These are phyloP conservation scores for Brachionus sp. DNA, from an alignment of 1,140 invertebrate species.

Conservation along the genomic window DNA sequence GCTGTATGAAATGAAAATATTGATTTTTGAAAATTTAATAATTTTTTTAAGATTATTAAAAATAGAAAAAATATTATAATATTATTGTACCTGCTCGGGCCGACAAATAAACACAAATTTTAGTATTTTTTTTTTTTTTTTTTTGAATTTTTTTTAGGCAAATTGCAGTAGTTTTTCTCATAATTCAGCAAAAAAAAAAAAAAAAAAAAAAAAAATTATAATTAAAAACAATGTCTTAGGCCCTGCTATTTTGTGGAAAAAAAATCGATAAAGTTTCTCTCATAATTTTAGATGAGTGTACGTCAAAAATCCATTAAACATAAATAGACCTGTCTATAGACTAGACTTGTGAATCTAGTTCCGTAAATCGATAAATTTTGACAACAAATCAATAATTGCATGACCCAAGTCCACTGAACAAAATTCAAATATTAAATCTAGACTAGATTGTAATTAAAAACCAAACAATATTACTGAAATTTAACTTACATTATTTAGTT, in stretches of 20 bases:
- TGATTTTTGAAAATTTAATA: not conserved
- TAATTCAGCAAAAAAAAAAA: not conserved
- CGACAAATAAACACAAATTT: not conserved
- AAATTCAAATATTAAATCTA: not conserved
- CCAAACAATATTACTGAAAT: conserved; percentile 7
- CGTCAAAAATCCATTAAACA: not conserved
- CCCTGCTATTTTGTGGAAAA: not conserved
- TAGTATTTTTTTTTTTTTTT: not conserved
- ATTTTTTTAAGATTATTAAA: not conserved
- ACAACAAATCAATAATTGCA: conserved; percentile 33
- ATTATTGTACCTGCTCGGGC: not conserved
- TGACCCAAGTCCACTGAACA: not conserved
- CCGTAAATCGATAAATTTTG: conserved; percentile 21
- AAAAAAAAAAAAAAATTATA: conserved; percentile 15
- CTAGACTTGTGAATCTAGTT: not conserved
- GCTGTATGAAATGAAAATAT: not conserved
- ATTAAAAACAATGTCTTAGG: conserved; percentile 19
- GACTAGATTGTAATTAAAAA: conserved; percentile 5
- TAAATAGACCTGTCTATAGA: conserved; percentile 28
- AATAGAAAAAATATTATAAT: not conserved
- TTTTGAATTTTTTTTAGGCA: not conserved
- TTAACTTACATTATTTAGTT: not conserved
- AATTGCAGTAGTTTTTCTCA: not conserved
- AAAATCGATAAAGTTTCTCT: conserved; percentile 12
- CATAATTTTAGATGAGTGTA: conserved; percentile 15